Base-by-base conservation (phyloP, 2,797 vertebrate genomes). In the Hephaestus fuliginosus region DNA sequence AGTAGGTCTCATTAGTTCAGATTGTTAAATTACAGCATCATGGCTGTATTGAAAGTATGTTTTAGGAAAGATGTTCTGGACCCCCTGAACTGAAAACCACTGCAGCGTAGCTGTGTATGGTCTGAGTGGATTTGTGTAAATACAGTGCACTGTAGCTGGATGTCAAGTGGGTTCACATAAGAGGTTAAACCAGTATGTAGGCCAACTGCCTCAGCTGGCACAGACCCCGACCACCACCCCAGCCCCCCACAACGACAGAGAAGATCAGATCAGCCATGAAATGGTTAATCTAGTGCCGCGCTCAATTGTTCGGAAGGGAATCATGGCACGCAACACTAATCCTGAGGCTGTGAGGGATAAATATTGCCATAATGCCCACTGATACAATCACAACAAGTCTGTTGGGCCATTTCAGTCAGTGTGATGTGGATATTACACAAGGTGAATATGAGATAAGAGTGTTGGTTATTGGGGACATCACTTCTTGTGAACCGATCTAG, bases 331-430 rank as follows among this genome's bases (percentile, higher is more conserved):
- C 87, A 76, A 65, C 65, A 39, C 82, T 94, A 93, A 94, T 94
- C 93, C 91, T 78, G 56, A 70, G 55, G 83, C 66, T 87, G 74
- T 64, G 25, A 60, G 75, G 83, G 86, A 87, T 92, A 93, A 94
- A 95, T 93, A 93, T 93, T 94, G 91, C 93, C 83, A 85, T 64
- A n/a, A 80, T 83, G 82, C 61, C 86, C 88, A 87, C 84, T 89
- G 86, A 90, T 86, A 86, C 75, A 81, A 85, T 92, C 87, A 90
- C 86, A 92, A 92, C 88, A 89, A 63, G 20, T 69, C 77, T 74
- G 51, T 55, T 33, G 48, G 75, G 75, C 69, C 18, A 2, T 84
- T 78, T 78, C 28, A 56, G 56, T 58, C 49, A 43, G 18, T 39
- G 25, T 22, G 22, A n/a, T 1, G 3, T 28, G 62, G 7, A 69